phyloP scores from a whole-genome alignment of 2,888 invertebrate species.

The Dione vanillae region DNA sequence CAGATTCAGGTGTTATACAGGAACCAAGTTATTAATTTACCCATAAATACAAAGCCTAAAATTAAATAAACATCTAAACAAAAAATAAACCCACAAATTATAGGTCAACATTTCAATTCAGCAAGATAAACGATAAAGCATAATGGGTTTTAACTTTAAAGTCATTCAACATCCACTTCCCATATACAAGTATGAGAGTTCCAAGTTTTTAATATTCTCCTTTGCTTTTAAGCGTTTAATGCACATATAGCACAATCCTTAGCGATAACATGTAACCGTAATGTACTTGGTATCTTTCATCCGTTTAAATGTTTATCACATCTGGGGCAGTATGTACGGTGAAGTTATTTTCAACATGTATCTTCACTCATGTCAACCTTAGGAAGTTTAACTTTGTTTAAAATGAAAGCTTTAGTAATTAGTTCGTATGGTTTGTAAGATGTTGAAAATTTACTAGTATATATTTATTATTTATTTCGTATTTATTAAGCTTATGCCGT shows the following conservation, averaged over 20 bases:
- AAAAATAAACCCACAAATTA: too few species aligned
- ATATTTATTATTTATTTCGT: too few species aligned
- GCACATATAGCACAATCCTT: background rate
- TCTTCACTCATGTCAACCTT: constrained; percentile 12
- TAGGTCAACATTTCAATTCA: too few species aligned
- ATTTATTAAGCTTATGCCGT: too few species aligned
- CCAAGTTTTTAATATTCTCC: background rate
- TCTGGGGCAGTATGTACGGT: constrained; percentile 2
- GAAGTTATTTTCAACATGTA: background rate
- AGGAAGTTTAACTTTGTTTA: background rate
- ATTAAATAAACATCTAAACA: too few species aligned
- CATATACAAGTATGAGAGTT: background rate
- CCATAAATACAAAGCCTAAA: too few species aligned
- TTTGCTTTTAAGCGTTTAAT: background rate
- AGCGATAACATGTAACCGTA: background rate
- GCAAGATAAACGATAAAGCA: background rate
- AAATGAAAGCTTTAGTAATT: background rate
- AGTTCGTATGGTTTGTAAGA: background rate
- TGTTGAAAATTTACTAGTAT: too few species aligned
- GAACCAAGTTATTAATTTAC: too few species aligned
- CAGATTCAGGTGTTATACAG: too few species aligned
- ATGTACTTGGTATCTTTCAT: constrained; percentile 14
- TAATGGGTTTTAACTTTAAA: background rate
- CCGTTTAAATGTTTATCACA: constrained; percentile 4
- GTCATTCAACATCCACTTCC: background rate